Base-by-base conservation (phyloP, 1,140 invertebrate species). In the Sipha flava region DNA sequence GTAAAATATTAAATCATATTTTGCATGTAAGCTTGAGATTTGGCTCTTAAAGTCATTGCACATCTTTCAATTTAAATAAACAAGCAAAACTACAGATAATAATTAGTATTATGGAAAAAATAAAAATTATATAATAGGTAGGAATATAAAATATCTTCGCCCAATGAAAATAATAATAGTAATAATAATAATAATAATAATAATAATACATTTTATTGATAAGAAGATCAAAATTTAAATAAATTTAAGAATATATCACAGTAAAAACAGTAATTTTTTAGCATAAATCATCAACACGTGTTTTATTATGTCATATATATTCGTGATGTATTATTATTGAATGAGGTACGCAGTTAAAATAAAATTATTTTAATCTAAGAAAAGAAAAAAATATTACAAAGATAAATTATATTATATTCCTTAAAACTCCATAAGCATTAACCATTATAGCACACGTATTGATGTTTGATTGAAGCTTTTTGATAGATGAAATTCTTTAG, bases 181-280 rank as follows among this genome's bases (percentile, higher is more conserved):
- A 37, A 64, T 37, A 70, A 70, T 68, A 47, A 70, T 70, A 70
- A n/a, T 21, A 70, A 43, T 14, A 43, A 70, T 47, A 37, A 64
- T 37, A 70, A 70, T 68, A 47, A 70, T 70, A 70, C 66, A 70
- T 70, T 70, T 26, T 70, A 70, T 47, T 29, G 66, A 45, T 47
- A 47, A 31, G 21, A 40, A 40, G 64, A 70, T 70, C 40, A 70
- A 47, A 70, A 47, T 70, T 47, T 6, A 70, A 70, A 70, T 47
- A n/a, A n/a, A 12, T 29, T 29, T 70, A 70, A 70, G 23, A 70
- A 70, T 70, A 70, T 70, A 70, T 70, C 66, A 70, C 66, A 70
- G 66, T 70, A 70, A 47, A 70, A 45, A 70, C 66, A 70, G 43
- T 47, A 45, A 45, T 18, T 68, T 68, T 47, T 29, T n/a, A 29